These are phyloP conservation scores for Chitala chitala DNA, from an alignment of 2,113 vertebrate species.

Conservation along the genomic window DNA sequence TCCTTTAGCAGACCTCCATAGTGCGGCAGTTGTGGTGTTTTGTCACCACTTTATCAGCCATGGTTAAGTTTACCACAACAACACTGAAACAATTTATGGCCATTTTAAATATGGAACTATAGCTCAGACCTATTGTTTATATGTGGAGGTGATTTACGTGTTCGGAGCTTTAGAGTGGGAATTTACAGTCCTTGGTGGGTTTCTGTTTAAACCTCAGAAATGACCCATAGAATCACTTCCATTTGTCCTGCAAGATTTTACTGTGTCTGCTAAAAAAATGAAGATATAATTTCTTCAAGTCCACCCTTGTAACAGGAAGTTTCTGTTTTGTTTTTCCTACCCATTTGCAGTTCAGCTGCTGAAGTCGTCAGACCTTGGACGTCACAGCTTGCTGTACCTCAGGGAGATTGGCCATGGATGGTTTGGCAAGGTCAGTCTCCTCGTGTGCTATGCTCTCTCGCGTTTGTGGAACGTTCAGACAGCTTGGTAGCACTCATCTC, in stretches of 20 bases:
- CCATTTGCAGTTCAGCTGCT: conserved; percentile 79
- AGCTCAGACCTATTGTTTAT: neutral
- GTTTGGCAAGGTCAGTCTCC: conserved; percentile 84
- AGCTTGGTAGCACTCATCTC: neutral
- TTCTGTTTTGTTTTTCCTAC: conserved; percentile 16
- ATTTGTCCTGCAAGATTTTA: too few relatives aligned
- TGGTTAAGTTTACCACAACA: too few relatives aligned
- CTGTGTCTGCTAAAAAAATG: too few relatives aligned
- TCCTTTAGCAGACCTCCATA: too few relatives aligned
- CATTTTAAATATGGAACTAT: too few relatives aligned
- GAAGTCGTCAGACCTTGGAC: conserved; percentile 81
- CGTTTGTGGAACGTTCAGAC: neutral
- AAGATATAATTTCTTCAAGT: neutral
- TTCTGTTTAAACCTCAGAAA: neutral
- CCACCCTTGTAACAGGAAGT: neutral
- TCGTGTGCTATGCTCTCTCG: too few relatives aligned
- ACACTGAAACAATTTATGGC: too few relatives aligned
- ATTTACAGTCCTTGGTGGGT: neutral
- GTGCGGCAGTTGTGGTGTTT: neutral
- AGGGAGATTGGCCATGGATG: conserved; percentile 92
- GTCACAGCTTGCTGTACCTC: conserved; percentile 89
- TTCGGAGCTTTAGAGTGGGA: neutral
- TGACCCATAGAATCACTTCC: neutral
- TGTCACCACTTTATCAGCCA: neutral
- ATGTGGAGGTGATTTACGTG: neutral